Conservation (phyloP, 2,888 invertebrate species). For the Sphinx pinastri region DNA sequence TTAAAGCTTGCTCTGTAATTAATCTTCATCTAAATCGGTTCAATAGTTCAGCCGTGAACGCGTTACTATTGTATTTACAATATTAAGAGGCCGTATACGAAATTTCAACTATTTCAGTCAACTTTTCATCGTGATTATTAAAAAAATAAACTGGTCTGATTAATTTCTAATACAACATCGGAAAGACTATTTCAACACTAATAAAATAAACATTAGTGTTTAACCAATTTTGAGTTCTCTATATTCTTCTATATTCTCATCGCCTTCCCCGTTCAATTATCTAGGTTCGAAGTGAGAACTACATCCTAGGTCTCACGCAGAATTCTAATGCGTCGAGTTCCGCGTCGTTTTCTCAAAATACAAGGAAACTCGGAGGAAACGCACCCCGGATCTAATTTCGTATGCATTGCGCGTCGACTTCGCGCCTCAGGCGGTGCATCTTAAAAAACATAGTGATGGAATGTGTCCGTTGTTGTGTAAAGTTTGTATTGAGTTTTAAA, state of each 20-base stretch:
- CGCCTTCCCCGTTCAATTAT: background rate
- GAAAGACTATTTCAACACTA: too few relatives aligned
- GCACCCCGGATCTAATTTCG: constrained; percentile 24
- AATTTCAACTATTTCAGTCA: too few relatives aligned
- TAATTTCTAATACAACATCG: too few relatives aligned
- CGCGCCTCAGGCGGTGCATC: constrained; percentile 12
- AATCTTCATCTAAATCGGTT: too few relatives aligned
- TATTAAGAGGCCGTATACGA: too few relatives aligned
- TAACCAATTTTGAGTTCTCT: too few relatives aligned
- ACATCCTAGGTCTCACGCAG: constrained; percentile 8
- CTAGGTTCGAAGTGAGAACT: constrained; percentile 21
- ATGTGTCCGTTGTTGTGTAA: background rate
- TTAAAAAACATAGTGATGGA: constrained; percentile 11
- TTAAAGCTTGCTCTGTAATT: too few relatives aligned
- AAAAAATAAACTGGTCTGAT: too few relatives aligned
- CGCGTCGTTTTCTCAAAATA: constrained; percentile 23
- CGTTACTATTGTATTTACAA: too few relatives aligned
- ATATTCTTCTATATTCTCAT: background rate
- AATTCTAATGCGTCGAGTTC: constrained; percentile 14
- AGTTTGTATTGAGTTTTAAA: background rate
- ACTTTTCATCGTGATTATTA: too few relatives aligned
- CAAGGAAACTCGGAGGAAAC: constrained; percentile 23
- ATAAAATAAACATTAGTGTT: too few relatives aligned
- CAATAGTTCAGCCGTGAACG: too few relatives aligned
- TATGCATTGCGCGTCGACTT: constrained; percentile 24